Conservation (phyloP, 1,140 invertebrate genomes). For the Littorina saxatilis region DNA sequence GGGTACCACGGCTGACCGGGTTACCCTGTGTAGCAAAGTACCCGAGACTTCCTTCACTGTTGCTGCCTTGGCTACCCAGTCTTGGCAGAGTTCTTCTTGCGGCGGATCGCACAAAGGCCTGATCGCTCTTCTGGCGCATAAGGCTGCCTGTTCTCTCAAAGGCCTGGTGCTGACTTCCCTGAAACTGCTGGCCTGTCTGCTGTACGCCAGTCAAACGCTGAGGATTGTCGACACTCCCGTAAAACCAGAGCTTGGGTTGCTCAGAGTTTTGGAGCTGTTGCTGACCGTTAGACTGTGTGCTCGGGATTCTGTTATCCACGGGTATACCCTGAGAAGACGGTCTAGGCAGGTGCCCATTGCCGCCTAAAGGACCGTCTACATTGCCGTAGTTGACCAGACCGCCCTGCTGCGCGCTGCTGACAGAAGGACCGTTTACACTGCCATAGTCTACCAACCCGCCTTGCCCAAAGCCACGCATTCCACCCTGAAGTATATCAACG, state of each 20-base stretch:
- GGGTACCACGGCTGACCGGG: not conserved
- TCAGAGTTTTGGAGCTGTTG: no score
- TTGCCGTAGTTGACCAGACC: no score
- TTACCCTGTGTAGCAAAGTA: not conserved
- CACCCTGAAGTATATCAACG: not conserved
- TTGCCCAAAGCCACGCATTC: not conserved
- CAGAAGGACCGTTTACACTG: no score
- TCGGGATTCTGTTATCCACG: no score
- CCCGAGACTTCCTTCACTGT: not conserved
- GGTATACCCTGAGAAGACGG: no score
- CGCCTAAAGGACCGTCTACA: no score
- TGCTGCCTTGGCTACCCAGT: not conserved
- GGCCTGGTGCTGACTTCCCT: not conserved
- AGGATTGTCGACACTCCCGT: slow-evolving; percentile 1
- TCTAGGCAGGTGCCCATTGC: no score
- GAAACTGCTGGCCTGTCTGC: not conserved
- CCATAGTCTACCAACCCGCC: no score
- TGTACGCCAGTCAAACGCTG: not conserved
- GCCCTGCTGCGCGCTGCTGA: no score
- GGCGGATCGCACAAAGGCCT: not conserved
- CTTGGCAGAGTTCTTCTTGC: not conserved
- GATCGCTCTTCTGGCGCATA: not conserved
- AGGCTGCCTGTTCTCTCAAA: not conserved
- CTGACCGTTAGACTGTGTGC: no score
- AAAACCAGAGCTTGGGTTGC: not conserved